Evolutionary conservation across 2,888 invertebrate species (phyloP), one percentile per base, ranked within the genome.

Genomic region (Phalera bucephala): DNA sequence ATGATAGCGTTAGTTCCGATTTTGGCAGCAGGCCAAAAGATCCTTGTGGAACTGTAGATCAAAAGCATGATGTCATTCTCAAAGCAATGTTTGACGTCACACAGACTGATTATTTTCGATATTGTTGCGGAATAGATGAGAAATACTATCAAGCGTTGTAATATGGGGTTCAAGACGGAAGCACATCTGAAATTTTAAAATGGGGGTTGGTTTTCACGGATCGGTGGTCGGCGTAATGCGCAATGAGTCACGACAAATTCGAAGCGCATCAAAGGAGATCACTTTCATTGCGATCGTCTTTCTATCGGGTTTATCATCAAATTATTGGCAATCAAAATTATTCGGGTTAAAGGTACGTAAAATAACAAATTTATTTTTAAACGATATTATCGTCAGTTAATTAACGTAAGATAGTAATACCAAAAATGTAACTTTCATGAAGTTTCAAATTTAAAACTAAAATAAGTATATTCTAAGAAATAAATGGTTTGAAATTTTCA

Each of bases 211-310:
- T 49, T 59, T 65, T 68, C 51, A 71, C 66, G 65, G 66, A 64
- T 63, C 64, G 55, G 39, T 66, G 59, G 60, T 46, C 54, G 40
- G 30, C 40, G 45, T 52, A 71, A 68, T 75, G 76, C 45, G 61
- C 76, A 73, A 67, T 75, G 75, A 68, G 66, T 64, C 70, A 68
- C 45, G 44, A 37, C 36, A 47, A 39, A 69, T 61, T 54, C 51
- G 35, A 30, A 21, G 55, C 57, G 60, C 72, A 58, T 74, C 71
- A 75, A 74, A 79, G 71, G 60, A 55, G 55, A 52, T 49, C 45
- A 40, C 51, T 69, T 66, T 76, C 73, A 77, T 78, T 78, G 66
- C 58, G 30, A 55, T 40, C 50, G 44, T 52, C 50, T 57, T 54
- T 45, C 39, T 36, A 52, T 48, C 39, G 31, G 42, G 36, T 45